phyloP scores from a whole-genome alignment of 2,888 invertebrate genomes.

The Hirtodrosophila duncani region DNA sequence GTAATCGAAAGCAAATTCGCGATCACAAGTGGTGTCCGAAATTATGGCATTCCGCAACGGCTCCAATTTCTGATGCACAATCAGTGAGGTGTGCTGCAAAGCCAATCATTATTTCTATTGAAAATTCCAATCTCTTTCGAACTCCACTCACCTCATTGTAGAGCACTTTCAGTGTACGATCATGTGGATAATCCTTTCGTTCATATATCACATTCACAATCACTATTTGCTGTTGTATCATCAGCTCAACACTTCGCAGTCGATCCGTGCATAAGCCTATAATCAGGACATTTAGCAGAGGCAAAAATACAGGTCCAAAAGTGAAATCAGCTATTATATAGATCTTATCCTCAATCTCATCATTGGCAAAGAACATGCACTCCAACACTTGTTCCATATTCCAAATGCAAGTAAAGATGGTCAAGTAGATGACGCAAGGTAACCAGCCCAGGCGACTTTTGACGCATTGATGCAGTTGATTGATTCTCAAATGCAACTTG shows the following conservation, averaged over 20 bases:
- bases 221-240: slow-evolving; percentile 48
- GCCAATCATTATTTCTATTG: not conserved
- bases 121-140: fast-evolving
- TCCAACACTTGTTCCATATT: slow-evolving; percentile 43
- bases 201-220: slow-evolving; percentile 38
- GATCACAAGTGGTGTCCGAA: slow-evolving; percentile 45
- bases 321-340: slow-evolving; percentile 41
- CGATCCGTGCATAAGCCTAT: slow-evolving; percentile 46
- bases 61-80: slow-evolving; percentile 47
- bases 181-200: slow-evolving; percentile 9
- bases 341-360: slow-evolving; percentile 41
- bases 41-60: slow-evolving; percentile 44
- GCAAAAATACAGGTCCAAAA: slow-evolving; percentile 36
- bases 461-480: slow-evolving; percentile 33
- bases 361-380: slow-evolving; percentile 31
- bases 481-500: slow-evolving; percentile 41
- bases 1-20: slow-evolving; percentile 42
- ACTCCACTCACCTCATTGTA: slow-evolving; percentile 45
- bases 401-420: slow-evolving; percentile 39
- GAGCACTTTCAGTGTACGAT: slow-evolving; percentile 18
- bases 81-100: slow-evolving; percentile 38
- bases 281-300: slow-evolving; percentile 39
- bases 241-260: slow-evolving; percentile 36
- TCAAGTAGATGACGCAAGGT: slow-evolving; percentile 32
- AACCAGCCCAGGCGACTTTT: slow-evolving; percentile 33